Evolutionary conservation across 2,888 invertebrate genomes (phyloP), one percentile per base, ranked within the genome.

Genomic region (Bellardia bayeri): DNA sequence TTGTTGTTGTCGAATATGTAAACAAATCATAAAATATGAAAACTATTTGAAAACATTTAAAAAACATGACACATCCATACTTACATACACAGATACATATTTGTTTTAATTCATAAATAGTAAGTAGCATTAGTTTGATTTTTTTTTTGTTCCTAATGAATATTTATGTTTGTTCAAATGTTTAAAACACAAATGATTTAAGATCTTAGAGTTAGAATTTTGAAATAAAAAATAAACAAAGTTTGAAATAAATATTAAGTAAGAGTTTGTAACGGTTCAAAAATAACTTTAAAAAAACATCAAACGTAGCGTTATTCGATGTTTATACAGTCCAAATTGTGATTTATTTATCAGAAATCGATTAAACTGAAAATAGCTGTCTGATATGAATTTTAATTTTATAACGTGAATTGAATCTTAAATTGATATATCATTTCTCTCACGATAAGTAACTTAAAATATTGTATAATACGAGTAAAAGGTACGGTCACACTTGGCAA

Each of bases 21-120:
- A 82, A 87, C 72, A 87, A 87, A 79, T 74, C 61, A 82, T 82
- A 85, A 85, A 87, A 74, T 84, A 81, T 78, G 49, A 79, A 79
- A 69, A 64, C 16, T 58, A 74, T 51, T 69, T 66, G 2, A 74
- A 49, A 81, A 58, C n/a, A 61, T 61, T 14, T 23, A 71, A 40
- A 3, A 0, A 56, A 45, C 68, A 78, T 83, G 74, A 80, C 75
- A 83, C 75, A 23, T 23, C n/a, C n/a, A n/a, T n/a, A n/a, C n/a
- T n/a, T n/a, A 23, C 23, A 23, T 23, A 23, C 23, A 23, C 1
- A 23, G 23, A 23, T 23, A 23, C 23, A 80, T 76, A 83, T 80
- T 69, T 76, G 33, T 45, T 69, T 82, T 64, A 63, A 63, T 69
- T 85, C 63, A 58, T 40, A 76, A 51, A 16, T 23, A 56, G 16